A percentile compares a stretch with the other conserved stretches of the same genome.
Evolutionary conservation across 2,888 invertebrate genomes (phyloP).

Genomic region (Branchipolynoe longqiensis): DNA sequence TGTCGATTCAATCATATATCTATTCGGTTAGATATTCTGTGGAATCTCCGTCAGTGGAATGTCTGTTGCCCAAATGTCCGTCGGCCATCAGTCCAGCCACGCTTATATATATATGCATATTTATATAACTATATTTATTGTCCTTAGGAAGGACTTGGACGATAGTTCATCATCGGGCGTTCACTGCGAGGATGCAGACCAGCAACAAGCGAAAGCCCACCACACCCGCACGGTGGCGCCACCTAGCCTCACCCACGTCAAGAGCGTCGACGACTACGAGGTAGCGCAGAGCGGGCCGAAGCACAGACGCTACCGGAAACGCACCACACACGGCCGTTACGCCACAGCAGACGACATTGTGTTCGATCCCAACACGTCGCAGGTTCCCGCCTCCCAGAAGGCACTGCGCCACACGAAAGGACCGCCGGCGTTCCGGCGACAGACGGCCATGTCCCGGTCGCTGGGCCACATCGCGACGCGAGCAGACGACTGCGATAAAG

Average conservation of each 20-base stretch:
- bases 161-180: slow-evolving; percentile 40
- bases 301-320: slow-evolving; percentile 47
- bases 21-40: too few species aligned
- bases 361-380: neutral
- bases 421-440: neutral
- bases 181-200: slow-evolving; percentile 18
- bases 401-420: neutral
- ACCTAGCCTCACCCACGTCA: slow-evolving; percentile 8
- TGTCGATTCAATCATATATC: too few species aligned
- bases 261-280: slow-evolving; percentile 46
- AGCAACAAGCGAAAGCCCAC: slow-evolving; percentile 9
- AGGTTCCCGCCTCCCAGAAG: neutral
- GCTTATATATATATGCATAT: too few species aligned
- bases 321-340: slow-evolving; percentile 48
- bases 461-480: neutral
- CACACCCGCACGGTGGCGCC: too few species aligned
- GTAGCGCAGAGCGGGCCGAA: neutral
- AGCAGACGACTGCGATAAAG: slow-evolving; percentile 13
- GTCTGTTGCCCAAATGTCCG: too few species aligned
- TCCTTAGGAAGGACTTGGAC: slow-evolving; percentile 9
- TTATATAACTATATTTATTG: too few species aligned
- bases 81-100: too few species aligned
- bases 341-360: slow-evolving; percentile 27
- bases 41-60: too few species aligned
- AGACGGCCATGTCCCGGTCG: neutral